These are phyloP conservation scores for Petromus typicus DNA, from an alignment of 2,113 vertebrate genomes.

Conservation along the genomic window DNA sequence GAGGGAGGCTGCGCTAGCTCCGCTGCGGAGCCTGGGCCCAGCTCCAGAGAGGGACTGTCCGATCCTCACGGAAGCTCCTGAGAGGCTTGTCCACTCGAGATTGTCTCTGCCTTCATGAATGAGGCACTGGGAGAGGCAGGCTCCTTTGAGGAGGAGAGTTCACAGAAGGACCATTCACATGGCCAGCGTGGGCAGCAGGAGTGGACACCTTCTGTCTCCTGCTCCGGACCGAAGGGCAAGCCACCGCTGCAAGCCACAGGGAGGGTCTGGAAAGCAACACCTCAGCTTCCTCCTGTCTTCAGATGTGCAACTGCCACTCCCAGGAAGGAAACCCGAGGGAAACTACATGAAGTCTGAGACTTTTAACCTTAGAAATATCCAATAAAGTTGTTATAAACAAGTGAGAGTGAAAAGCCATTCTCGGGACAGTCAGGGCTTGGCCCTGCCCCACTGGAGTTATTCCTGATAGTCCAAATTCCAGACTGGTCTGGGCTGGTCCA, in stretches of 20 bases:
- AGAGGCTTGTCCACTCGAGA: not conserved
- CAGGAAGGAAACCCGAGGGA: not conserved
- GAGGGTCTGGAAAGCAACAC: not conserved
- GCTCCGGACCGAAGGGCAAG: not conserved
- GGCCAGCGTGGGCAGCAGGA: not conserved
- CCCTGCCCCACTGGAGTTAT: not conserved
- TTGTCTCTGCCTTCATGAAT: not conserved
- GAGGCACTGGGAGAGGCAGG: not conserved
- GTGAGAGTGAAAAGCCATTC: not conserved
- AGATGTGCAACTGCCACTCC: not conserved
- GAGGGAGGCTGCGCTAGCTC: too few relatives aligned
- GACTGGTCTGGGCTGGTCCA: not conserved
- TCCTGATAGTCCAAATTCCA: not conserved
- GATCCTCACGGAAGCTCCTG: not conserved
- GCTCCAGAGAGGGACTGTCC: not conserved
- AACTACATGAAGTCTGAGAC: not conserved
- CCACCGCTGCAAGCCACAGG: not conserved
- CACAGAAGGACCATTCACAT: not conserved
- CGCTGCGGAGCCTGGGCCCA: not conserved
- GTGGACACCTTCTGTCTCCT: not conserved
- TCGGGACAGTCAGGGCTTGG: not conserved
- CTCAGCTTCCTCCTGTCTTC: not conserved
- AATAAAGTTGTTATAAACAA: not conserved
- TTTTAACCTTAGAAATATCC: conserved; percentile 41
- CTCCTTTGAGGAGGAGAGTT: not conserved